These are phyloP conservation scores for Oscheius onirici DNA, from an alignment of 2,888 invertebrate species.

Conservation along the genomic window DNA sequence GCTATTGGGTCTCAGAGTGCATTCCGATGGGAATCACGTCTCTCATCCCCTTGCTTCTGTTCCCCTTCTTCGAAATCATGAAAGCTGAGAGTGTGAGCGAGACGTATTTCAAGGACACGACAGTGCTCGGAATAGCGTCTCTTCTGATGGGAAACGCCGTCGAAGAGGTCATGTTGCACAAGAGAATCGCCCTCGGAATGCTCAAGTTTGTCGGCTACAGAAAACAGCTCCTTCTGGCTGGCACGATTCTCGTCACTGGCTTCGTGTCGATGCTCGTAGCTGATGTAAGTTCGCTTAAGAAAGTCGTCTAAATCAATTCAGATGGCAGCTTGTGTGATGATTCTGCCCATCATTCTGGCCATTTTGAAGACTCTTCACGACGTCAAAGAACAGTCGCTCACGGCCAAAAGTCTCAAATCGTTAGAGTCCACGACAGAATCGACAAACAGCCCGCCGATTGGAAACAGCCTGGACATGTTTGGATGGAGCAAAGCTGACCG, in stretches of 20 bases:
- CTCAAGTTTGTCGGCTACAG: constrained; percentile 15
- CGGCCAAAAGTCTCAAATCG: background rate
- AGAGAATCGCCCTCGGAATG: constrained; percentile 23
- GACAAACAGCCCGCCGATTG: background rate
- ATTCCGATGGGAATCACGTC: constrained; percentile 24
- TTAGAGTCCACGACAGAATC: background rate
- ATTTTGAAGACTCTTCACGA: constrained; percentile 15
- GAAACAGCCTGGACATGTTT: background rate
- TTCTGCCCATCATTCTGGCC: constrained; percentile 15
- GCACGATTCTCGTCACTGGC: constrained; percentile 5
- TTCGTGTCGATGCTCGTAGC: constrained; percentile 9
- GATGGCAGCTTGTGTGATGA: constrained; percentile 24
- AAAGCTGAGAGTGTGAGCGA: constrained; percentile 8
- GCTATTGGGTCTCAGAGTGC: constrained; percentile 13
- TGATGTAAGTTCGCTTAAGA: too few relatives aligned
- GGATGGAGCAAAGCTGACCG: constrained; percentile 14
- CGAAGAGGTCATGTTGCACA: constrained; percentile 21
- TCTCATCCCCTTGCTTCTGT: constrained; percentile 9
- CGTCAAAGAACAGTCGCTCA: background rate
- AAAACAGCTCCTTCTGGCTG: constrained; percentile 12
- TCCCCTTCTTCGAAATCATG: constrained; percentile 20
- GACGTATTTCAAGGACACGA: constrained; percentile 27
- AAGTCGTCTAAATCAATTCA: too few relatives aligned
- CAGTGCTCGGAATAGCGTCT: constrained; percentile 17
- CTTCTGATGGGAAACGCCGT: constrained; percentile 27